Evolutionary conservation across 2,113 vertebrate genomes (phyloP).

Genomic region (Ellobius talpinus): DNA sequence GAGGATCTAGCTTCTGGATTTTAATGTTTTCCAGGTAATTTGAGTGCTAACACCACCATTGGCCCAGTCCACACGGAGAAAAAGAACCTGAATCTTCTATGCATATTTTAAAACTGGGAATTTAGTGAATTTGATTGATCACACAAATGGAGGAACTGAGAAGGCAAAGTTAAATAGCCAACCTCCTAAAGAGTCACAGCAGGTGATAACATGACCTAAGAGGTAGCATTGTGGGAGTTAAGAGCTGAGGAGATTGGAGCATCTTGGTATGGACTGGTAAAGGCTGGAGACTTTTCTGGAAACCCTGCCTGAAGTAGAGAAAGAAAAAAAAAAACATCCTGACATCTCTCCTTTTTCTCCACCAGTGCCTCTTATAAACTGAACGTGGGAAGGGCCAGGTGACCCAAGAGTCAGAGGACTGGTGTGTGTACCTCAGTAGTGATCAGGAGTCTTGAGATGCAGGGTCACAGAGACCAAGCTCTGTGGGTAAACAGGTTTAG

Average conservation of each 20-base stretch:
- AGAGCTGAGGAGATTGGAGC: neutral
- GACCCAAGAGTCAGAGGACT: neutral
- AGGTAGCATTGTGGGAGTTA: neutral
- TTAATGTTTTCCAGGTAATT: neutral
- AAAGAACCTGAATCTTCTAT: neutral
- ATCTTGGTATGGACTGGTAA: neutral
- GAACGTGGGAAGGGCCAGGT: neutral
- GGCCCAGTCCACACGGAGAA: neutral
- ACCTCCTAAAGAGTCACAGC: neutral
- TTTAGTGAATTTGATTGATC: neutral
- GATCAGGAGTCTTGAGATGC: neutral
- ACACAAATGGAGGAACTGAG: neutral
- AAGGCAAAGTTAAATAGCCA: neutral
- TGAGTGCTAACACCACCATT: neutral
- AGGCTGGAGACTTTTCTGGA: neutral
- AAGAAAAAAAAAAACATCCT: neutral
- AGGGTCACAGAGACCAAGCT: neutral
- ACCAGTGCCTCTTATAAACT: neutral
- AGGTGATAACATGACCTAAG: neutral
- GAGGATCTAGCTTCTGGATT: neutral
- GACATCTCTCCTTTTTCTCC: neutral
- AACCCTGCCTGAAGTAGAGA: neutral
- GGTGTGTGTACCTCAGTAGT: neutral
- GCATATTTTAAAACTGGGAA: neutral
- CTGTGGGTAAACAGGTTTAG: neutral